These are phyloP conservation scores for Phania funesta DNA, from an alignment of 2,888 invertebrate species.

Conservation along the genomic window DNA sequence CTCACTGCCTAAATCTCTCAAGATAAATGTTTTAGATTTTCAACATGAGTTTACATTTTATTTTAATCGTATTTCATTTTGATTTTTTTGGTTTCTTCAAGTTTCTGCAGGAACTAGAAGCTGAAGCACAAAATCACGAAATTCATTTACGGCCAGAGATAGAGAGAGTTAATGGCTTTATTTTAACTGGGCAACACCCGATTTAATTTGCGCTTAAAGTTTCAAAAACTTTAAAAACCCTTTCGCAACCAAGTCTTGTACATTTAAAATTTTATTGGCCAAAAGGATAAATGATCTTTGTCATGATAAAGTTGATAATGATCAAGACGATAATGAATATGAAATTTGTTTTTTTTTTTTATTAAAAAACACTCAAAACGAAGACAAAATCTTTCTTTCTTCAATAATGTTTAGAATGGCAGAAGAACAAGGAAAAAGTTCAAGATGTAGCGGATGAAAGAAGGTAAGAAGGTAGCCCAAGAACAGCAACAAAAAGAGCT, in stretches of 20 bases:
- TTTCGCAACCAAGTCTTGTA: background rate
- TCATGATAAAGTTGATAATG: conserved; percentile 44
- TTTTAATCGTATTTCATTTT: conserved; percentile 37
- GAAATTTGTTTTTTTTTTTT: conserved; percentile 33
- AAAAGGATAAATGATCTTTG: conserved; percentile 43
- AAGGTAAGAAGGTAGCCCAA: conserved; percentile 28
- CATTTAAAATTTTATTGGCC: conserved; percentile 41
- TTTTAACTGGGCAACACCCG: conserved; percentile 70
- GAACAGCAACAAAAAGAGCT: background rate
- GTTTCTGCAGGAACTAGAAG: background rate
- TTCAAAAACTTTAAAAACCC: background rate
- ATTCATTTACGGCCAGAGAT: conserved; percentile 3
- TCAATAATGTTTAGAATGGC: conserved; percentile 14
- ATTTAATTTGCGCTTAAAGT: conserved; percentile 33
- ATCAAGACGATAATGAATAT: conserved; percentile 34
- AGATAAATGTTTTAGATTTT: conserved; percentile 62
- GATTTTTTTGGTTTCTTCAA: background rate
- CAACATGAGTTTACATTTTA: conserved; percentile 62
- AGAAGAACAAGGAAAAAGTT: conserved; percentile 14
- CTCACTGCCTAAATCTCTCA: conserved; percentile 20
- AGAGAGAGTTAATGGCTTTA: conserved; percentile 75
- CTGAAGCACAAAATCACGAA: background rate
- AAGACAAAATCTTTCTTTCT: background rate
- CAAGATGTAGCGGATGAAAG: conserved; percentile 24
- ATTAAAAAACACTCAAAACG: conserved; percentile 19